phyloP scores from a whole-genome alignment of 2,888 invertebrate genomes.

The Norana najaformis region DNA sequence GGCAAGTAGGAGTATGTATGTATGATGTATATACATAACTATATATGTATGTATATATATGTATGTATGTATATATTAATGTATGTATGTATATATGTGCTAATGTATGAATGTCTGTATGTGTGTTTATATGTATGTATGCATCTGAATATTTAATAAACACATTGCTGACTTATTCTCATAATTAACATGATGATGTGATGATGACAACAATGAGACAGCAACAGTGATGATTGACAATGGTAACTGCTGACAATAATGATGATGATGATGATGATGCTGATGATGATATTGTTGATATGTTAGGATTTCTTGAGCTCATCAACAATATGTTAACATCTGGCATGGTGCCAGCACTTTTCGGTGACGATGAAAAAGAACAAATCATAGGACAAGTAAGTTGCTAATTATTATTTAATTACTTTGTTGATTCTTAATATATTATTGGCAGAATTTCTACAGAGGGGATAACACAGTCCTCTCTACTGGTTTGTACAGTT shows the following conservation, averaged over 20 bases:
- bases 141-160: no score
- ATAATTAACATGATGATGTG: neutral
- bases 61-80: no score
- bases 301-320: constrained; percentile 76
- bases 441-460: no score
- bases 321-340: constrained; percentile 89
- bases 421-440: neutral
- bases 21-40: no score
- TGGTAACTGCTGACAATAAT: constrained; percentile 9
- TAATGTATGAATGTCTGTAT: no score
- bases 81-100: no score
- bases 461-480: no score
- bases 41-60: no score
- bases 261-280: constrained; percentile 31
- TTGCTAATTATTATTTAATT: neutral
- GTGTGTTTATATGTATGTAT: no score
- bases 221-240: constrained; percentile 26
- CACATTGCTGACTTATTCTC: no score
- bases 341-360: constrained; percentile 83
- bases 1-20: no score
- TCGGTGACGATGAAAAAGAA: constrained; percentile 86
- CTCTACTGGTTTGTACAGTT: no score
- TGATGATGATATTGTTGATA: constrained; percentile 18
- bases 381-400: constrained; percentile 70
- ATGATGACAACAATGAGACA: neutral